Conservation (phyloP, 2,888 invertebrate species). For the Chydorus sphaericus region DNA sequence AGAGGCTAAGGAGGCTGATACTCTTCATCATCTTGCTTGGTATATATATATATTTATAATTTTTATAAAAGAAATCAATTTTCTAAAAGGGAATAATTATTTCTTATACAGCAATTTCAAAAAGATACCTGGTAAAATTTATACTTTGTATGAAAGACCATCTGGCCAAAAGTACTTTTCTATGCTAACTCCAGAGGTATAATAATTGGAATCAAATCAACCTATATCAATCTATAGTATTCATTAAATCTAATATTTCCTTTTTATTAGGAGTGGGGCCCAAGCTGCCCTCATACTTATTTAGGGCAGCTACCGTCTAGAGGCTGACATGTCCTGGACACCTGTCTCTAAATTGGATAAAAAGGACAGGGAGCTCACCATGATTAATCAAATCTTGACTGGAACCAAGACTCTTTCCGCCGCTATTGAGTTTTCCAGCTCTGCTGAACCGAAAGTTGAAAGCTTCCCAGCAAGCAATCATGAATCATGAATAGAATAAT, state of each 20-base stretch:
- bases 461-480: too few species aligned
- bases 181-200: constrained; percentile 55
- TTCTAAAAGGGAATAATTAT: too few species aligned
- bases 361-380: constrained; percentile 20
- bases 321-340: constrained; percentile 56
- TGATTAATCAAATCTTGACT: constrained; percentile 13
- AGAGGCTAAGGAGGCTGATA: constrained; percentile 41
- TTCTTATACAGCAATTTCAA: constrained; percentile 42
- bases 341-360: constrained; percentile 33
- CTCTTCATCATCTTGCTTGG: constrained; percentile 49
- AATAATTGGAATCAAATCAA: too few species aligned
- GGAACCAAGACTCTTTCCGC: constrained; percentile 8
- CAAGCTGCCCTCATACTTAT: constrained; percentile 41
- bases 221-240: too few species aligned
- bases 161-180: constrained; percentile 56
- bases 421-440: constrained; percentile 1
- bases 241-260: too few species aligned
- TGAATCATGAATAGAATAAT: too few species aligned
- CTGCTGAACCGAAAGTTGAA: too few species aligned
- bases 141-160: constrained; percentile 49
- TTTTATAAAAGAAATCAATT: too few species aligned
- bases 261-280: constrained; percentile 49
- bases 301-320: constrained; percentile 50
- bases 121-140: constrained; percentile 52
- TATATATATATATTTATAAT: too few species aligned